These are phyloP conservation scores for Cinclus mexicanus DNA, from an alignment of 2,113 vertebrate species.

Conservation along the genomic window DNA sequence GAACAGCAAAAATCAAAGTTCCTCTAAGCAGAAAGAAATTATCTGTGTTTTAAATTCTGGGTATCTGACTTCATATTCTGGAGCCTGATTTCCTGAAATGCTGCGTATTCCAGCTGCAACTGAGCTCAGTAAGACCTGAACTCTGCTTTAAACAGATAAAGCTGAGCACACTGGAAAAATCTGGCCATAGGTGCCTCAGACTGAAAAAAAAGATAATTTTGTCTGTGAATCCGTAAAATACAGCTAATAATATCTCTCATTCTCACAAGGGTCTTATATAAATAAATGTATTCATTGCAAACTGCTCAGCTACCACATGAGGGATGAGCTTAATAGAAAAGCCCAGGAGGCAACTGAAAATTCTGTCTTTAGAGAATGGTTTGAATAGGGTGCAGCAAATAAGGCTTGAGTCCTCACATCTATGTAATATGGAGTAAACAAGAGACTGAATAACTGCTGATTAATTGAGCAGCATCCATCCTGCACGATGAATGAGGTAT, in stretches of 20 bases:
- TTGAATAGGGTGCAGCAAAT: slow-evolving; percentile 28
- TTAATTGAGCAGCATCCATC: slow-evolving; percentile 12
- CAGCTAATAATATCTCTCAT: slow-evolving; percentile 17
- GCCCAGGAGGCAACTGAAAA: slow-evolving; percentile 36
- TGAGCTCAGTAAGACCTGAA: slow-evolving; percentile 23
- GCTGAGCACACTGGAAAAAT: slow-evolving; percentile 16
- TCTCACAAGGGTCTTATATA: slow-evolving; percentile 17
- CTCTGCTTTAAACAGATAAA: slow-evolving; percentile 20
- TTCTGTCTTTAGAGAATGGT: slow-evolving; percentile 22
- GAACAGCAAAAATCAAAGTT: neutral
- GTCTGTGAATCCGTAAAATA: slow-evolving; percentile 13
- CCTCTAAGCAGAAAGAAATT: neutral
- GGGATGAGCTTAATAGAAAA: slow-evolving; percentile 6
- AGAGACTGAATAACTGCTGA: slow-evolving; percentile 44
- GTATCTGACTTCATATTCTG: neutral
- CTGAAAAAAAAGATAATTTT: neutral
- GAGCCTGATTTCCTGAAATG: slow-evolving; percentile 18
- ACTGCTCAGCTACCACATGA: neutral
- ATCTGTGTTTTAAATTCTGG: neutral
- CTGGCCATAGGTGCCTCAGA: neutral
- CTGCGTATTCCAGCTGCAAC: slow-evolving; percentile 14
- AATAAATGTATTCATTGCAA: slow-evolving; percentile 30
- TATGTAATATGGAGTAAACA: slow-evolving; percentile 26
- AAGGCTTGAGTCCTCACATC: neutral
- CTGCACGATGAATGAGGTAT: neutral